Percentiles rank a stretch among this genome's conserved stretches.
Evolutionary conservation across 2,888 invertebrate species (phyloP).

Genomic region (Drosophila neotestacea): DNA sequence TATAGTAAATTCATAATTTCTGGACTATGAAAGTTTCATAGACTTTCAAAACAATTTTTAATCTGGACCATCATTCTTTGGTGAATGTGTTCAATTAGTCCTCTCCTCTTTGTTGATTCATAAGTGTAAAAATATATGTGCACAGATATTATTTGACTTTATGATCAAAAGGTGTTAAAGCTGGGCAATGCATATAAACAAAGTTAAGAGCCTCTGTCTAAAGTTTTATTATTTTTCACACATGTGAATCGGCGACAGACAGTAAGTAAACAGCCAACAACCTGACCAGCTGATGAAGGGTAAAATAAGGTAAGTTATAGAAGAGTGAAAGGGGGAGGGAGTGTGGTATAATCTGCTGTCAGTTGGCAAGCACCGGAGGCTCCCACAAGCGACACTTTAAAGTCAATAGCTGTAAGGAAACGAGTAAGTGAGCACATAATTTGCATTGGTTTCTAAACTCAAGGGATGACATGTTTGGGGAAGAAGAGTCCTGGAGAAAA

Average conservation of each 20-base stretch:
- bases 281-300: neutral
- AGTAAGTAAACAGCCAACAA: conserved; percentile 19
- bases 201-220: conserved; percentile 20
- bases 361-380: conserved; percentile 47
- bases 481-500: neutral
- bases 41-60: no score
- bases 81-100: no score
- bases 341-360: conserved; percentile 38
- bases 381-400: conserved; percentile 64
- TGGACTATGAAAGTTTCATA: no score
- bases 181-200: conserved; percentile 26
- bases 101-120: neutral
- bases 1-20: no score
- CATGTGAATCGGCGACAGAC: conserved; percentile 27
- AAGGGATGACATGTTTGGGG: neutral
- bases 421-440: conserved; percentile 57
- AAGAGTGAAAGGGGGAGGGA: neutral
- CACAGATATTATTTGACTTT: conserved; percentile 9
- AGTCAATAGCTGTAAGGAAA: conserved; percentile 59
- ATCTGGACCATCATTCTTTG: no score
- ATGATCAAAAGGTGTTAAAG: conserved; percentile 14
- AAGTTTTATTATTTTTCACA: conserved; percentile 45
- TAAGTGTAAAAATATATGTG: conserved; percentile 9
- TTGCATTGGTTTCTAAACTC: conserved; percentile 53
- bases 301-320: neutral